Conservation (phyloP, 2,888 invertebrate species). For the Drosophila picticornis region DNA sequence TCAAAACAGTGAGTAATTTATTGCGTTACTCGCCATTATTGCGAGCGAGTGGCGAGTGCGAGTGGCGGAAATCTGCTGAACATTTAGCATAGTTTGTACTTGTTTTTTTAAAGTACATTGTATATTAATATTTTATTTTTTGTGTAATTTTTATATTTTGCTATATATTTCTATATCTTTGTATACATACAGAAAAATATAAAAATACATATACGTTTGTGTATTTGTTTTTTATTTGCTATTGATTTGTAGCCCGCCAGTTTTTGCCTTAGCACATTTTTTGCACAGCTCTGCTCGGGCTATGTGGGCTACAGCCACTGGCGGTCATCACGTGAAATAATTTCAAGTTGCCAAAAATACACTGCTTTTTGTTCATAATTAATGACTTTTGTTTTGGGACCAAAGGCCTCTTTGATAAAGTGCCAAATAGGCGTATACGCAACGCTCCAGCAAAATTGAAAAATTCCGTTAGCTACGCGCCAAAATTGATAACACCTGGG, state of each 20-base stretch:
- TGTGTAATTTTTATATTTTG: neutral
- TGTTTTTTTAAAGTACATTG: neutral
- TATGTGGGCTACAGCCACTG: constrained; percentile 36
- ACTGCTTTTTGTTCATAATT: constrained; percentile 49
- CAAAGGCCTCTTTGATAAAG: constrained; percentile 43
- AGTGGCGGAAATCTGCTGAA: neutral
- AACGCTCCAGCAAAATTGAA: constrained; percentile 18
- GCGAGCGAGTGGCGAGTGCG: no score
- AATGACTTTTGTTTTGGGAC: constrained; percentile 51
- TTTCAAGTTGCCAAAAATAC: constrained; percentile 62
- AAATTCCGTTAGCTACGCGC: constrained; percentile 36
- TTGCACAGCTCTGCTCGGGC: constrained; percentile 11
- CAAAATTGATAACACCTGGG: constrained; percentile 55
- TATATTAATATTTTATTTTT: constrained; percentile 13
- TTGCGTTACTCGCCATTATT: neutral
- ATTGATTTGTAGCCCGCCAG: constrained; percentile 36
- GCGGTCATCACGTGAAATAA: constrained; percentile 69
- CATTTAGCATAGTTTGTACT: neutral
- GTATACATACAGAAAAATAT: neutral
- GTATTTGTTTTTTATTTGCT: constrained; percentile 20
- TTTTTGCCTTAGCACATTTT: constrained; percentile 10
- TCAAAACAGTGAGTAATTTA: neutral
- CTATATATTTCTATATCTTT: no score
- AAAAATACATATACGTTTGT: neutral
- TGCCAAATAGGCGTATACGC: constrained; percentile 24